phyloP scores from a whole-genome alignment of 2,797 vertebrate species.

The Cossypha heuglini region DNA sequence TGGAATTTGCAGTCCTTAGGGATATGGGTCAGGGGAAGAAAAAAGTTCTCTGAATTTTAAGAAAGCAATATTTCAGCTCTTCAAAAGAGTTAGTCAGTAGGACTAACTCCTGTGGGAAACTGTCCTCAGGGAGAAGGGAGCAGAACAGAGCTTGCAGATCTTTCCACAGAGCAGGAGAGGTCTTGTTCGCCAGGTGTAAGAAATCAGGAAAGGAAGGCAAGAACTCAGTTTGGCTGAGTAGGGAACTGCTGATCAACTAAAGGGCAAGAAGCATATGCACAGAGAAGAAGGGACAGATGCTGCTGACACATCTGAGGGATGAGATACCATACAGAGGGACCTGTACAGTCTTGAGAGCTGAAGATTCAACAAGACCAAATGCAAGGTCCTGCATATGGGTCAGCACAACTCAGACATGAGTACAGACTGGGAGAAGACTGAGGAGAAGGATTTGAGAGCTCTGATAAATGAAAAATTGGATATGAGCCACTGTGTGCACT shows the following conservation, averaged over 20 bases:
- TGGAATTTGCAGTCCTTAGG: not conserved
- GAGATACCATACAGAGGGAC: not conserved
- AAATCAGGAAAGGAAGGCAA: not conserved
- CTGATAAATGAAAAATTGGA: not conserved
- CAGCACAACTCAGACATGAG: not conserved
- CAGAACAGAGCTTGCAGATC: accelerated
- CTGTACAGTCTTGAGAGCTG: not conserved
- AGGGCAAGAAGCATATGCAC: not conserved
- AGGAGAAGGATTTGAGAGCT: not conserved
- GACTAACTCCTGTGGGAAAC: not conserved
- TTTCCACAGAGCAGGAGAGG: not conserved
- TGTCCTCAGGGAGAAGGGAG: not conserved
- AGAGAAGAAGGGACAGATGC: not conserved
- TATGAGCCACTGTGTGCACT: not conserved
- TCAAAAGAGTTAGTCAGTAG: not conserved
- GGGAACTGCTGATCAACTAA: not conserved
- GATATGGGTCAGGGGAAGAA: not conserved
- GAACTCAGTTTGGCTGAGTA: not conserved
- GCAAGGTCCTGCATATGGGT: not conserved
- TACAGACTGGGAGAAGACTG: not conserved
- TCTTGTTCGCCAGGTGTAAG: not conserved
- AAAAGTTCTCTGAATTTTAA: not conserved
- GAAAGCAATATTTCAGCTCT: not conserved
- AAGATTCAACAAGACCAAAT: not conserved
- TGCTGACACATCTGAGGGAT: not conserved